A percentile compares a stretch with the other conserved stretches of the same genome.
Evolutionary conservation across 2,113 vertebrate species (phyloP).

Genomic region (Lepus timidus): DNA sequence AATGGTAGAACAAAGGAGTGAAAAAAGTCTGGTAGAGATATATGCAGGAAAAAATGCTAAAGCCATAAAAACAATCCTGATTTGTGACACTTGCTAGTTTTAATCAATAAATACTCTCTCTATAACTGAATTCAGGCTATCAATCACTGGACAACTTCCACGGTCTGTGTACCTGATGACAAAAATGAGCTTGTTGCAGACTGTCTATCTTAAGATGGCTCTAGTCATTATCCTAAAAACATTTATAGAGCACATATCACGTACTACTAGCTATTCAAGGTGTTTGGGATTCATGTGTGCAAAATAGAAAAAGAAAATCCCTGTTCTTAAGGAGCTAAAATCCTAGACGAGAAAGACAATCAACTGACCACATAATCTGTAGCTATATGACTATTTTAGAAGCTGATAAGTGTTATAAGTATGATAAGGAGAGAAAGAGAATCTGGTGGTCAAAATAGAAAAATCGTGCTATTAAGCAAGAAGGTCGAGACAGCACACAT

Average conservation of each 20-base stretch:
- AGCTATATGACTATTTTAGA: neutral
- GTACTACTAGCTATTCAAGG: neutral
- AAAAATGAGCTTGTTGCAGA: neutral
- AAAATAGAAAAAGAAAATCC: neutral
- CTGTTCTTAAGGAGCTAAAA: neutral
- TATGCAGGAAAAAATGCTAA: neutral
- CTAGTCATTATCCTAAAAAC: neutral
- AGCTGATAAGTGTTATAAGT: neutral
- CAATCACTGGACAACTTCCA: neutral
- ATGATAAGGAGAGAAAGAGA: neutral
- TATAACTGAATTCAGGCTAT: neutral
- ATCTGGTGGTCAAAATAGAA: neutral
- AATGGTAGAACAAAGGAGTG: neutral
- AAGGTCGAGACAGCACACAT: neutral
- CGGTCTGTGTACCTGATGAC: neutral
- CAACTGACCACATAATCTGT: neutral
- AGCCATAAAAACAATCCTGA: neutral
- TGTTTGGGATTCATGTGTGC: neutral
- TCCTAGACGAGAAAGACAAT: neutral
- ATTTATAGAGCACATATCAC: neutral
- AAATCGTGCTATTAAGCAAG: neutral
- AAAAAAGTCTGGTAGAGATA: neutral
- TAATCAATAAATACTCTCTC: neutral
- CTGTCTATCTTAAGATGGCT: neutral
- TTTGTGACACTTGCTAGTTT: neutral